Base-by-base conservation (phyloP, 2,797 vertebrate species). In the Catostomus latipinnis region DNA sequence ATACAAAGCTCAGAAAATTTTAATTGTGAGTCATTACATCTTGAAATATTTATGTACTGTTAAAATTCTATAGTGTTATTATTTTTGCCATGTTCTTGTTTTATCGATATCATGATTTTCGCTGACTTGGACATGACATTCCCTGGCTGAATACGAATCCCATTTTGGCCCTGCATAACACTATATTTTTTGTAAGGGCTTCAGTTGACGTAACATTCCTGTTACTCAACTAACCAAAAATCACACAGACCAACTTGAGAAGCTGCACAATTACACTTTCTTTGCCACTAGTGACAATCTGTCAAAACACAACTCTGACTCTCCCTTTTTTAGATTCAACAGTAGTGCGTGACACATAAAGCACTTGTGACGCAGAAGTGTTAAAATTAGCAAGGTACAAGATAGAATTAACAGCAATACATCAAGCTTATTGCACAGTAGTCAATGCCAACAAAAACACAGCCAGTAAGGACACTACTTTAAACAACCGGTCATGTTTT, bases 391-490 rank as follows among this genome's bases (percentile, higher is more conserved):
- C 74, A 69, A 18, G 45, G 58, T 14, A 60, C 71, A 48, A 22
- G 81, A 73, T 66, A 45, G 45, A 72, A 68, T 80, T 80, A 83
- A 65, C 34, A 43, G 73, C 68, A 49, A 80, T 80, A 72, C 61
- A 18, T 18, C 16, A 63, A 14, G 48, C 67, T 58, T 78, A 58
- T 83, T 75, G 34, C 66, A 34, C 56, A 54, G 46, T 61, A 9
- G 60, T 34, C 34, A 34, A 34, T 34, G 70, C 13, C 65, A 71
- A 71, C 34, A 66, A 53, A 62, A 13, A 14, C n/a, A 60, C 34
- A 70, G 18, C 8, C 50, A 53, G 18, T 54, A 11, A 53, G 18
- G 11, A 13, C 16, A 34, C 16, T 18, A 6, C 6, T 3, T 34
- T 34, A 34, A 34, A 34, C 7, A 12, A 53, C 43, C 46, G 2